Conservation (phyloP, 2,113 vertebrate genomes). For the Thamnophis sirtalis region DNA sequence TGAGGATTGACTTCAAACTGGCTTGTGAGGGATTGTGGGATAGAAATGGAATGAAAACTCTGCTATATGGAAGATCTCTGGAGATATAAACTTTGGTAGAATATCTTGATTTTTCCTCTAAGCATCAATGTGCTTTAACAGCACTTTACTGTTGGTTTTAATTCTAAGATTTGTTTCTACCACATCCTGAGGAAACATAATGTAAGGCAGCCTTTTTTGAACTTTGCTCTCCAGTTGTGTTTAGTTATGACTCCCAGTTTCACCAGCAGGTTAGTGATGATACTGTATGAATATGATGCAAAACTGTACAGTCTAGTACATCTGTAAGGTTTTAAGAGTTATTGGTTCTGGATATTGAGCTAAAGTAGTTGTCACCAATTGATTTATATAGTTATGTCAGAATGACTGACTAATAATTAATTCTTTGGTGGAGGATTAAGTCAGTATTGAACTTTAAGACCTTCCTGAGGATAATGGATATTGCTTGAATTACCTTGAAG, state of each 20-base stretch:
- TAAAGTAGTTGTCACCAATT: not conserved
- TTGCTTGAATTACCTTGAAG: not conserved
- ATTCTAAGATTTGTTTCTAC: not conserved
- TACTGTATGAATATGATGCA: not conserved
- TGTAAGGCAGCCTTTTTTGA: not conserved
- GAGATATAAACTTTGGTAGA: not conserved
- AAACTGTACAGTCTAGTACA: not conserved
- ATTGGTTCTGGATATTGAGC: not conserved
- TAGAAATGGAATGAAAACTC: not conserved
- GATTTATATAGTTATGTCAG: not conserved
- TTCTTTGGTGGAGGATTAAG: not conserved
- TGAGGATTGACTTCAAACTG: not conserved
- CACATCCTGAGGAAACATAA: not conserved
- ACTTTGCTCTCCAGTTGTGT: not conserved
- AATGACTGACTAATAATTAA: not conserved
- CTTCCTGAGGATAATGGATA: not conserved
- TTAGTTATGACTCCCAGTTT: not conserved
- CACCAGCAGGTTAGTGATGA: not conserved
- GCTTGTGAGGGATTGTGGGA: not conserved
- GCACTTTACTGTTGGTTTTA: not conserved
- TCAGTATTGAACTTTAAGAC: not conserved
- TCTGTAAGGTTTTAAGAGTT: not conserved
- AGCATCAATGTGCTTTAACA: not conserved
- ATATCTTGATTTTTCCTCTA: not conserved
- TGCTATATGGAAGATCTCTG: not conserved